Evolutionary conservation across 2,797 vertebrate genomes (phyloP), one percentile per base, ranked within the genome.

Genomic region (Cercopithecus hamlyni): DNA sequence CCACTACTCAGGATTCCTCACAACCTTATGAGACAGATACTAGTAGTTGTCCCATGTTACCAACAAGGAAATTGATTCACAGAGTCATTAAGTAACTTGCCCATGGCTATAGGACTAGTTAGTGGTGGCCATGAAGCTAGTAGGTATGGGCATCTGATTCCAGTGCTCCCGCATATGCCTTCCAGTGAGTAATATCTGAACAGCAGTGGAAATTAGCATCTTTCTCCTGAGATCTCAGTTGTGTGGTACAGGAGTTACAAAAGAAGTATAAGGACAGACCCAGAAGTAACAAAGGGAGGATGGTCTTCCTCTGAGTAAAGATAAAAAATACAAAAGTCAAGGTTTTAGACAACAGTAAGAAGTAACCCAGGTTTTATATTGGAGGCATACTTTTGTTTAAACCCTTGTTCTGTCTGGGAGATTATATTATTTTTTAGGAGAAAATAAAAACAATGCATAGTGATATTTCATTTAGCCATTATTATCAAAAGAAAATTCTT

Each of bases 361-460:
- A 89, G 8, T 45, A 43, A 76, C 39, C 81, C 33, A 19, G 27
- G 81, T 57, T 45, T 93, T 86, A 79, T 82, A 85, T 13, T 75
- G 15, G 41, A 81, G 77, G 50, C 24, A 52, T 75, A 26, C 4
- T 27, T 61, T 50, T 76, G 33, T 67, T 45, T n/a, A 26, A 93
- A 75, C 3, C 7, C 48, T 81, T 93, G 24, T 61, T 89, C 87
- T 81, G 67, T 24, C 61, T 77, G 15, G 64, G 30, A 86, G 52
- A 61, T 79, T 89, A 86, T 45, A 86, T 58, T 86, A 73, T n/a
- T 75, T 96, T 92, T 88, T 45, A 75, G 90, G 77, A 92, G 19
- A 73, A 84, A 92, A 97, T 22, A 52, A 73, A 39, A 86, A 94
- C 7, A 90, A 67, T 19, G 41, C 20, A 45, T 67, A 26, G 39